Conservation (phyloP, 2,888 invertebrate species). For the Gonocerus acuteangulatus region DNA sequence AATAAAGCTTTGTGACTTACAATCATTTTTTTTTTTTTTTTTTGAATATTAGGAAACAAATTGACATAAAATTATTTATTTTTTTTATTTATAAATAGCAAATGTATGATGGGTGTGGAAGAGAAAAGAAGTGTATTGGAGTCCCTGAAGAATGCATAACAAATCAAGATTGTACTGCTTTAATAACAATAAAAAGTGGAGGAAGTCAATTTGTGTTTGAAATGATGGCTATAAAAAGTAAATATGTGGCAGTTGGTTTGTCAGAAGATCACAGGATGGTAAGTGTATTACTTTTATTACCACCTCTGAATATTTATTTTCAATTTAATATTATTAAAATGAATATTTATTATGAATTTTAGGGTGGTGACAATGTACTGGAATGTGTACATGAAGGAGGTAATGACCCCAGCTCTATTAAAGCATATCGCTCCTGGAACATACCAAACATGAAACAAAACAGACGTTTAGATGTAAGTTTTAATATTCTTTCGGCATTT, state of each 20-base stretch:
- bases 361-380: constrained; percentile 68
- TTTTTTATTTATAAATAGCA: constrained; percentile 43
- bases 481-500: not conserved
- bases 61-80: no score
- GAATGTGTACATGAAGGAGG: constrained; percentile 59
- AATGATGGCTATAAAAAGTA: constrained; percentile 50
- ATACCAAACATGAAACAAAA: constrained; percentile 46
- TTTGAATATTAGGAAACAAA: no score
- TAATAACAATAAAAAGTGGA: constrained; percentile 53
- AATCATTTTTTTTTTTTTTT: no score
- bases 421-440: constrained; percentile 60
- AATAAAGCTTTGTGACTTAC: no score
- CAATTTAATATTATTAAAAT: not conserved
- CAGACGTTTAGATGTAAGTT: constrained; percentile 42
- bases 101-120: constrained; percentile 63
- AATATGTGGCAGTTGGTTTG: constrained; percentile 72
- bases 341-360: not conserved
- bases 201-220: constrained; percentile 53
- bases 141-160: constrained; percentile 61
- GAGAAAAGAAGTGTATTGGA: constrained; percentile 70
- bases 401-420: constrained; percentile 49
- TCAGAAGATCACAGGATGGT: constrained; percentile 71
- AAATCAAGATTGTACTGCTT: constrained; percentile 59
- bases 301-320: no score
- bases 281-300: constrained; percentile 34